These are phyloP conservation scores for Gyrodactylus salaris DNA, from an alignment of 1,140 invertebrate genomes.

Conservation along the genomic window DNA sequence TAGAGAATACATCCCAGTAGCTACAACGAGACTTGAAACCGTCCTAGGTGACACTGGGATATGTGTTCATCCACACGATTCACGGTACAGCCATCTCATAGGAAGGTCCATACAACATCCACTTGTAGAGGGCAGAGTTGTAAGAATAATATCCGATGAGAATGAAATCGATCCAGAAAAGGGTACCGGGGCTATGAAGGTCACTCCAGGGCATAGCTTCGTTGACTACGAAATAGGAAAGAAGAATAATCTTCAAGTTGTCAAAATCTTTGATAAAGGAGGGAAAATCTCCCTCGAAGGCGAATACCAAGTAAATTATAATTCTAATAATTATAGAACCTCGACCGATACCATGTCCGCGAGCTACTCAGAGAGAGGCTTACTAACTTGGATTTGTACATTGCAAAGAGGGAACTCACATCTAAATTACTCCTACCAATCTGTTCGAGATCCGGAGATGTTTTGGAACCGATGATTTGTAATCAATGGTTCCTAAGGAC, in stretches of 20 bases:
- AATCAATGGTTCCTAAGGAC: slow-evolving; percentile 13
- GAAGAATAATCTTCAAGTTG: slow-evolving; percentile 4
- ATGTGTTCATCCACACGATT: slow-evolving; percentile 72
- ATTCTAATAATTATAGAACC: no score
- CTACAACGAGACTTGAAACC: slow-evolving; percentile 82
- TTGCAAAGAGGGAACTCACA: neutral
- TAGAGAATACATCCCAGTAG: slow-evolving; percentile 45
- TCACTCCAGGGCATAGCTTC: slow-evolving; percentile 8
- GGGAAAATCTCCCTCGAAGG: slow-evolving; percentile 6
- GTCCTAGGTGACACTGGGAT: slow-evolving; percentile 89
- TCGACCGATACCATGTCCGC: slow-evolving; percentile 14
- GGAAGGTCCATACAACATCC: slow-evolving; percentile 43
- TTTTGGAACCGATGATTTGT: slow-evolving; percentile 12
- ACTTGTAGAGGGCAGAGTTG: slow-evolving; percentile 26
- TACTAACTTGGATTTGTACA: neutral
- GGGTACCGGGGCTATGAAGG: slow-evolving; percentile 9
- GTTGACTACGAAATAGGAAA: slow-evolving; percentile 5
- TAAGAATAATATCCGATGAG: neutral
- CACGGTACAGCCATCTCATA: slow-evolving; percentile 29
- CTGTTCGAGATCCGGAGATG: slow-evolving; percentile 11
- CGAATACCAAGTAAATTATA: no score
- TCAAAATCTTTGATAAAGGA: slow-evolving; percentile 7
- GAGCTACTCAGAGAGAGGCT: slow-evolving; percentile 2
- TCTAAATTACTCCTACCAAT: slow-evolving; percentile 8
- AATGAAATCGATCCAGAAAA: slow-evolving; percentile 1